Conservation (phyloP, 2,113 vertebrate species). For the Hippocampus mohnikei region DNA sequence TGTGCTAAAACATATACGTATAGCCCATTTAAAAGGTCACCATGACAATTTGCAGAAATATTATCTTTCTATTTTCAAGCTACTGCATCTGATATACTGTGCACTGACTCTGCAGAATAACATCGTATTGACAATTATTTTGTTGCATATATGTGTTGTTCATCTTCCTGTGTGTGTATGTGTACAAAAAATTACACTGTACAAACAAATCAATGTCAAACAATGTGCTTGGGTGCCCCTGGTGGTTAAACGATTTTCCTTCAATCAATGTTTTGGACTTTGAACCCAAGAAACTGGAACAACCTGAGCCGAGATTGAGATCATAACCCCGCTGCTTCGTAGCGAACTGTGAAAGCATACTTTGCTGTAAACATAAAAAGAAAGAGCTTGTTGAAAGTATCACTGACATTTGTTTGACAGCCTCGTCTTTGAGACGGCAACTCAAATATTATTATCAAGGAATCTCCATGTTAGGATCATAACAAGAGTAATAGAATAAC, state of each 20-base stretch:
- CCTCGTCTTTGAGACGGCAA: slow-evolving; percentile 22
- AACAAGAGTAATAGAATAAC: slow-evolving; percentile 56
- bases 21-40: too few relatives aligned
- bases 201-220: neutral
- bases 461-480: slow-evolving; percentile 44
- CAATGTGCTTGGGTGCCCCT: neutral
- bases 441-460: slow-evolving; percentile 50
- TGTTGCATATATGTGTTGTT: neutral
- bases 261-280: slow-evolving; percentile 36
- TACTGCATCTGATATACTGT: too few relatives aligned
- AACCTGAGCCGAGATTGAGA: slow-evolving; percentile 52
- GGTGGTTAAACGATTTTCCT: slow-evolving; percentile 4
- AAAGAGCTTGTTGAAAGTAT: slow-evolving; percentile 11
- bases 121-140: neutral
- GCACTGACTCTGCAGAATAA: neutral
- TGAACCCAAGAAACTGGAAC: slow-evolving; percentile 26
- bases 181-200: too few relatives aligned
- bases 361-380: slow-evolving; percentile 25
- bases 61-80: neutral
- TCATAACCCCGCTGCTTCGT: slow-evolving; percentile 35
- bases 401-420: slow-evolving; percentile 32
- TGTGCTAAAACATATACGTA: too few relatives aligned
- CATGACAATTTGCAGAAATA: neutral
- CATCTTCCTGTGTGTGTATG: neutral
- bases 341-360: slow-evolving; percentile 17